Conservation (phyloP, 2,888 invertebrate genomes). For the Epistrophe grossulariae region DNA sequence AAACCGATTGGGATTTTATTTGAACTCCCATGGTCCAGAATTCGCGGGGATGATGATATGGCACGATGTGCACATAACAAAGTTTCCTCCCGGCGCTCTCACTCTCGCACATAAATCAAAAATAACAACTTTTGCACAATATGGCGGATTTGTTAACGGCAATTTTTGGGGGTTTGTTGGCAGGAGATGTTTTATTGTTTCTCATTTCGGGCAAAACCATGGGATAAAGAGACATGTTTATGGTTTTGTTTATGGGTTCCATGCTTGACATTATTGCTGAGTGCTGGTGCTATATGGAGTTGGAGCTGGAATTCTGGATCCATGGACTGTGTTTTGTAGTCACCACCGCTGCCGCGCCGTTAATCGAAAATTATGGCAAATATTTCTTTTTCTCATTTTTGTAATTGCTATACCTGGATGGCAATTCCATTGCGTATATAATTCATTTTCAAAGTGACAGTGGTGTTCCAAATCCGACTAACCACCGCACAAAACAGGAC, state of each 20-base stretch:
- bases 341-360: conserved; percentile 45
- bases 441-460: conserved; percentile 71
- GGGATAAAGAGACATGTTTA: conserved; percentile 77
- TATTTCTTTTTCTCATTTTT: conserved; percentile 49
- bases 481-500: conserved; percentile 40
- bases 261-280: conserved; percentile 74
- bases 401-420: conserved; percentile 70
- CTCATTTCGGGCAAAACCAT: conserved; percentile 73
- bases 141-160: conserved; percentile 74
- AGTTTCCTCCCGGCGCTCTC: conserved; percentile 41
- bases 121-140: conserved; percentile 75
- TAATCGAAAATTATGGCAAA: conserved; percentile 72
- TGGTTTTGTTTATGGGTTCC: conserved; percentile 77
- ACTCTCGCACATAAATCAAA: conserved; percentile 70
- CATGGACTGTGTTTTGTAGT: conserved; percentile 28
- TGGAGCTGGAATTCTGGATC: conserved; percentile 22
- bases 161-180: conserved; percentile 35
- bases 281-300: conserved; percentile 1
- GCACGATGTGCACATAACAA: conserved; percentile 51
- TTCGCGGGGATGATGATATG: conserved; percentile 38
- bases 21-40: conserved; percentile 25
- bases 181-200: conserved; percentile 74
- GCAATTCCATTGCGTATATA: conserved; percentile 70
- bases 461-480: conserved; percentile 64
- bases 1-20: conserved; percentile 71